Base-by-base conservation (phyloP, 2,797 vertebrate genomes). In the Epinephelus awoara region DNA sequence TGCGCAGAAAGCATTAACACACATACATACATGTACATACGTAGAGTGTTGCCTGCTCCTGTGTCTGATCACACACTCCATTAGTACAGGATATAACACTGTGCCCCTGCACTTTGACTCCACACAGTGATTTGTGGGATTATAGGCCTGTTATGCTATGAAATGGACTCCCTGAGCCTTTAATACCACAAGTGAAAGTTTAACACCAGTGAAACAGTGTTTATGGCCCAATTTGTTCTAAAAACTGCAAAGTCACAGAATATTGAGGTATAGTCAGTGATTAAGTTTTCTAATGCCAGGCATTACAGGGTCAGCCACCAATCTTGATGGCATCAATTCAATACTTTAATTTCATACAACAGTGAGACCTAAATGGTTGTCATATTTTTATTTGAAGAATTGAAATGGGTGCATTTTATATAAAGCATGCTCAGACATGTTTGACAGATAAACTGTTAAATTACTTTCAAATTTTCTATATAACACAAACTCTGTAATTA, bases 11-110 rank as follows among this genome's bases (percentile, higher is more conserved):
- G 57, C 46, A 72, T 72, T 21, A 40, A 56, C 64, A 54, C 54
- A 47, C 42, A 49, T 12, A 14, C 8, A 46, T 6, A 46, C 5
- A 19, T 42, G 40, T 12, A 67, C 47, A 52, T 19, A 34, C 17
- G n/a, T 13, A 54, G 27, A 27, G 52, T 0, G 15, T 46, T 13
- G 27, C 52, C 29, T 34, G 38, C 25, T 64, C 47, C 49, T 49
- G 69, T 61, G 57, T 47, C 15, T 65, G 70, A 68, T 69, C 34
- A 29, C 50, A 64, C 58, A 47, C 49, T 44, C 56, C 19, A 70
- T 56, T 56, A 66, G 50, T 25, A 44, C 66, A 18, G 59, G 21
- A 57, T 47, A 25, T 51, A 50, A 47, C 40, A 42, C 61, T 7
- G 25, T 15, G 58, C 18, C 46, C 19, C 42, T 34, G 25, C 59